A percentile compares a stretch with the other conserved stretches of the same genome.
These are phyloP conservation scores for Ianthella basta DNA, from an alignment of 37 sponge, comb jelly and placozoan genomes.

Conservation along the genomic window DNA sequence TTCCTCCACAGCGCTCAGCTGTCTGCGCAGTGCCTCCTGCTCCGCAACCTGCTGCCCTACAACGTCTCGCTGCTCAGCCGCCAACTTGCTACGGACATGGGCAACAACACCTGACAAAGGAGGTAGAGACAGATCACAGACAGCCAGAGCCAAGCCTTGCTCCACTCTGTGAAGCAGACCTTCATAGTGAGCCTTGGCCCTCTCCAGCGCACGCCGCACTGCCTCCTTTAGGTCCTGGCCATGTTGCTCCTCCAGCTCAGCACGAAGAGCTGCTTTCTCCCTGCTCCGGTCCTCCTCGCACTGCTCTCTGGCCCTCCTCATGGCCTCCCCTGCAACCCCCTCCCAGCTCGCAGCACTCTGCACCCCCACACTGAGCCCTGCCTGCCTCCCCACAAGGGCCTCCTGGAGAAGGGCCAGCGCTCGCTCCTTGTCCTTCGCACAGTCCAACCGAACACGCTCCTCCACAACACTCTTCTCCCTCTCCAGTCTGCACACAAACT, in stretches of 20 bases:
- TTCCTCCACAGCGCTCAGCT: too few relatives aligned
- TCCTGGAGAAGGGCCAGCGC: too few relatives aligned
- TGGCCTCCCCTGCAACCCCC: neutral
- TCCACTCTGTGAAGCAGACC: neutral
- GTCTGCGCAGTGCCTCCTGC: neutral
- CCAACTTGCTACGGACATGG: neutral
- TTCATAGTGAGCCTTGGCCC: conserved; percentile 1
- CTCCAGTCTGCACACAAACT: neutral
- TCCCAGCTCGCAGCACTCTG: neutral
- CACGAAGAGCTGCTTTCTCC: neutral
- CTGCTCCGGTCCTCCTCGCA: neutral
- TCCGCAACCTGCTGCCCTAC: neutral
- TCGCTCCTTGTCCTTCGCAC: neutral
- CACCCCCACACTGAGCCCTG: neutral
- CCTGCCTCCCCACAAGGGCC: neutral
- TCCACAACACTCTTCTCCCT: neutral
- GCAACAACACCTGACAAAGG: neutral
- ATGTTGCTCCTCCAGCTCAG: neutral
- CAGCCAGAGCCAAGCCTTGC: too few relatives aligned
- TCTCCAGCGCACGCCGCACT: neutral
- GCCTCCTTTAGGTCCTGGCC: neutral
- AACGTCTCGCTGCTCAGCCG: neutral
- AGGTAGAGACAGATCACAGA: too few relatives aligned
- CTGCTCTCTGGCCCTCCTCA: neutral
- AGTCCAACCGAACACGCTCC: neutral